Conservation (phyloP, 2,888 invertebrate species). For the Molanna angustata region DNA sequence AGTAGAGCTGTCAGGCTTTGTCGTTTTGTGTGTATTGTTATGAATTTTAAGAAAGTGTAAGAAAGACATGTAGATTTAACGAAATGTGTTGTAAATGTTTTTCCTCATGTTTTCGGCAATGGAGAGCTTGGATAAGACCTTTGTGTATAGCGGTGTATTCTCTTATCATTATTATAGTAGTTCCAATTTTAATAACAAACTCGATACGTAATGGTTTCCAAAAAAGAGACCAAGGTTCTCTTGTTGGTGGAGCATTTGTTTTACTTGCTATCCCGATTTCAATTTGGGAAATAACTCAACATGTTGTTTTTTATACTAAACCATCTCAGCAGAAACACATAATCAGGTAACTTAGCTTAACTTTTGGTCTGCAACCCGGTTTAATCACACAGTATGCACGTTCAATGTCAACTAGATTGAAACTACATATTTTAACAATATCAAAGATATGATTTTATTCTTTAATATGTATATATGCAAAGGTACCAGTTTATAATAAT, state of each 20-base stretch:
- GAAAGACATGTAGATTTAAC: slow-evolving; percentile 22
- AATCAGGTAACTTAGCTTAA: slow-evolving; percentile 61
- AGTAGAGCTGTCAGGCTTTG: too few relatives aligned
- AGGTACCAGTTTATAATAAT: too few relatives aligned
- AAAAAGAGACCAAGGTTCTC: slow-evolving; percentile 73
- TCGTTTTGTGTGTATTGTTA: not conserved
- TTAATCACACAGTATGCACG: slow-evolving; percentile 14
- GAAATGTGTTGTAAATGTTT: slow-evolving; percentile 47
- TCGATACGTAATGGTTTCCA: slow-evolving; percentile 76
- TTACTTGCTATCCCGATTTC: slow-evolving; percentile 88
- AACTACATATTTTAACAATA: too few relatives aligned
- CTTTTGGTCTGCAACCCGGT: slow-evolving; percentile 19
- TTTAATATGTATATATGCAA: too few relatives aligned
- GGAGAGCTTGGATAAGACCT: slow-evolving; percentile 91
- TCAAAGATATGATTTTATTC: too few relatives aligned
- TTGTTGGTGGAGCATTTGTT: slow-evolving; percentile 90
- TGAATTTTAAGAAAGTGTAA: not conserved
- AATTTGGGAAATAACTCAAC: slow-evolving; percentile 92
- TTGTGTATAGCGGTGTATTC: slow-evolving; percentile 77
- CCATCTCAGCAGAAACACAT: slow-evolving; percentile 92
- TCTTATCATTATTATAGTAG: slow-evolving; percentile 75
- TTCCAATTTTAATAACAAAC: slow-evolving; percentile 80
- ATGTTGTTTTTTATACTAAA: slow-evolving; percentile 89
- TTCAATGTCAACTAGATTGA: too few relatives aligned
- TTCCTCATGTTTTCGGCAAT: slow-evolving; percentile 52